phyloP scores from a whole-genome alignment of 2,888 invertebrate genomes.

The Augochlorella aurata region DNA sequence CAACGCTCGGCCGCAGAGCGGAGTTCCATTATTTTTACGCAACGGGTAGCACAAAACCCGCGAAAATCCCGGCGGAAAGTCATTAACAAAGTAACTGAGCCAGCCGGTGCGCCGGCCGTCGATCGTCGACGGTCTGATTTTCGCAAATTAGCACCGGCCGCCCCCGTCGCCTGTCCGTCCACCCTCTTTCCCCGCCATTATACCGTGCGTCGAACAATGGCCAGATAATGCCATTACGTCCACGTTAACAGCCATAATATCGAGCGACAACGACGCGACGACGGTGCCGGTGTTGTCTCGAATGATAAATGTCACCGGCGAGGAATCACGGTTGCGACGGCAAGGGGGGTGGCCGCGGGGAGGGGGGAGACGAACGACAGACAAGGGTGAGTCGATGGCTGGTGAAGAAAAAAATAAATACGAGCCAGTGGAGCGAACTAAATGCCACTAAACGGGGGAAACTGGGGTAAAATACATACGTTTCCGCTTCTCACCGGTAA shows the following conservation, averaged over 20 bases:
- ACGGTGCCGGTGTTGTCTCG: conserved; percentile 52
- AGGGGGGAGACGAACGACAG: conserved; percentile 1
- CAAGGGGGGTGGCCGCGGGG: neutral
- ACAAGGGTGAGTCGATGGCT: conserved; percentile 20
- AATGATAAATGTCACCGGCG: conserved; percentile 73
- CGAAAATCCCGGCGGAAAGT: conserved; percentile 18
- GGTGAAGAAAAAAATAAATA: conserved; percentile 69
- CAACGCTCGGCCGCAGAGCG: conserved; percentile 2
- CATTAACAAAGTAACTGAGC: conserved; percentile 15
- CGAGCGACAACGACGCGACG: conserved; percentile 65
- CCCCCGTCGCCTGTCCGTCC: conserved; percentile 20
- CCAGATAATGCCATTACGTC: conserved; percentile 73
- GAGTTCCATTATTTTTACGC: conserved; percentile 29
- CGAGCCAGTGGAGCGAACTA: conserved; percentile 75
- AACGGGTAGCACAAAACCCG: conserved; percentile 16
- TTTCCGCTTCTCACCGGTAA: conserved; percentile 76
- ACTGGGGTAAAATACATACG: conserved; percentile 77
- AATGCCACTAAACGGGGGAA: conserved; percentile 78
- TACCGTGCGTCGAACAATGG: conserved; percentile 65
- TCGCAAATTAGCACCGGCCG: conserved; percentile 55
- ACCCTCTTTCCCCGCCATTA: conserved; percentile 15
- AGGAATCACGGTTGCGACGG: conserved; percentile 26
- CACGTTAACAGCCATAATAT: conserved; percentile 72
- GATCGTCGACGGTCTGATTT: conserved; percentile 37
- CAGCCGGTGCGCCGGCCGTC: neutral